A percentile compares a stretch with the other conserved stretches of the same genome.
Evolutionary conservation across 2,113 vertebrate species (phyloP).

Genomic region (Crotalus viridis): DNA sequence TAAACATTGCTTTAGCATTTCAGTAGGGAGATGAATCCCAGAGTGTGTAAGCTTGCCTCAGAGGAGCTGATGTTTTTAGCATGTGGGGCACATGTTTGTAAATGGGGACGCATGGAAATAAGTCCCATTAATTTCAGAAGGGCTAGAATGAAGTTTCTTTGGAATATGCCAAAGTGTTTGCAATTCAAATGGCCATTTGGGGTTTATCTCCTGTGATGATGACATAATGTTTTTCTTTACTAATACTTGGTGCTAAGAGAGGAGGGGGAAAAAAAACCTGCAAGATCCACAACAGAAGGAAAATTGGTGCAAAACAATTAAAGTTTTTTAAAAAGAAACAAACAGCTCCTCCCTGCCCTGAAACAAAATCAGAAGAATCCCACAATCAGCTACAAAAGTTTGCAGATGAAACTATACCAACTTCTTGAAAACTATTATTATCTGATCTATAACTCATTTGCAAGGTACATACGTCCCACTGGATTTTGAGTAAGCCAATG

Average conservation of each 20-base stretch:
- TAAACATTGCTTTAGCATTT: conserved; percentile 21
- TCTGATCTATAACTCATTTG: not conserved
- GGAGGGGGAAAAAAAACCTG: not conserved
- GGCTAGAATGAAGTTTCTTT: not conserved
- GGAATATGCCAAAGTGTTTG: not conserved
- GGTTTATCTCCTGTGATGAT: not conserved
- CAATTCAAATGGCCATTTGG: not conserved
- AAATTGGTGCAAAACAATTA: not conserved
- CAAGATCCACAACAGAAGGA: not conserved
- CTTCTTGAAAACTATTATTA: not conserved
- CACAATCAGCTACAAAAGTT: not conserved
- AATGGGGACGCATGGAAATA: not conserved
- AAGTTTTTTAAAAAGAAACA: not conserved
- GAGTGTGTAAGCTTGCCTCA: not conserved
- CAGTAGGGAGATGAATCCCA: conserved; percentile 22
- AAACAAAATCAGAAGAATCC: not conserved
- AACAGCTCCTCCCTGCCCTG: not conserved
- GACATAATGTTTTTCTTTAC: not conserved
- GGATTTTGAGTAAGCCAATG: not conserved
- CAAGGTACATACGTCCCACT: not conserved
- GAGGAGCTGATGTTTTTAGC: not conserved
- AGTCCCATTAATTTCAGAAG: not conserved
- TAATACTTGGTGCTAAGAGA: not conserved
- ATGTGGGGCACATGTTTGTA: not conserved
- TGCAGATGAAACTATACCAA: not conserved